These are phyloP conservation scores for Apodemia zela DNA, from an alignment of 2,888 invertebrate species.

Conservation along the genomic window DNA sequence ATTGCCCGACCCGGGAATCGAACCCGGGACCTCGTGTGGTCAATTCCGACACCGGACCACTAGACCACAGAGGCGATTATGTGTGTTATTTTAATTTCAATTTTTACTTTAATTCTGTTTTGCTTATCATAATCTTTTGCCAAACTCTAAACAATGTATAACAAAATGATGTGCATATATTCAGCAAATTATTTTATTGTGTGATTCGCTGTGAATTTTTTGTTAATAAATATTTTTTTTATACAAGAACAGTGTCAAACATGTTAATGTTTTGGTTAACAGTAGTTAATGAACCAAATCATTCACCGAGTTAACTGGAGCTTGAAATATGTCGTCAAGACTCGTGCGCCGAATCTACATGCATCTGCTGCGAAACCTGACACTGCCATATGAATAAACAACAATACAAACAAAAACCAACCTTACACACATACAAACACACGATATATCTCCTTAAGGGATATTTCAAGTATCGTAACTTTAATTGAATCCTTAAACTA, in stretches of 20 bases:
- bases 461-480: neutral
- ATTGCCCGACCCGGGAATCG: no score
- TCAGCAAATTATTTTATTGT: no score
- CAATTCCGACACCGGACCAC: no score
- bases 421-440: slow-evolving; percentile 31
- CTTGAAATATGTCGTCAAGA: slow-evolving; percentile 40
- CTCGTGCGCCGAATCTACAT: slow-evolving; percentile 60
- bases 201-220: no score
- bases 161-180: no score
- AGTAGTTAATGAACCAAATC: slow-evolving; percentile 35
- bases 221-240: no score
- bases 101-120: no score
- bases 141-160: no score
- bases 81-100: no score
- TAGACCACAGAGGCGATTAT: no score
- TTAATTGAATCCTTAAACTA: neutral
- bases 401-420: slow-evolving; percentile 38
- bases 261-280: slow-evolving; percentile 16
- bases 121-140: no score
- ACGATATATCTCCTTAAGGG: slow-evolving; percentile 9
- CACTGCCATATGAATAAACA: slow-evolving; percentile 65
- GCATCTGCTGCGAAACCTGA: slow-evolving; percentile 76
- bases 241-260: neutral
- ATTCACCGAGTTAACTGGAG: slow-evolving; percentile 35
- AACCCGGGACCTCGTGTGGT: no score